Evolutionary conservation across 2,888 invertebrate species (phyloP), one percentile per base, ranked within the genome.

Genomic region (Neoscelio sp.): DNA sequence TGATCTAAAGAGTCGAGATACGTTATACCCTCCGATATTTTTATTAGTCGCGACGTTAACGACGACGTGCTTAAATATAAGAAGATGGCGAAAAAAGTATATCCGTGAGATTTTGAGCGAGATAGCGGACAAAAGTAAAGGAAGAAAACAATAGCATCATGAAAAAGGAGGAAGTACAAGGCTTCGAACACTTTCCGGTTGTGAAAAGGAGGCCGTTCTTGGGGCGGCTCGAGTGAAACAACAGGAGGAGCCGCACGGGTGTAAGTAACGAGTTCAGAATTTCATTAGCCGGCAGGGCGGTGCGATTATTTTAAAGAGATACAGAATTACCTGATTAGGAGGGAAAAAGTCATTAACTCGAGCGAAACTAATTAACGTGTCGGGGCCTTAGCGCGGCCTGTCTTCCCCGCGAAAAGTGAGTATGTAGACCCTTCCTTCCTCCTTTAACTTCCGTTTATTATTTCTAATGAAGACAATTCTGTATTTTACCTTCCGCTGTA

Each of bases 261-360:
- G 88, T 88, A 89, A 89, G 89, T 89, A 90, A 89, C 89, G 89
- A 90, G 89, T 90, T 90, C 88, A 90, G 89, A 90, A 91, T 90
- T 90, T 90, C 90, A 91, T 91, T 90, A 91, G 89, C 87, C 87
- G 84, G 86, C 85, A 73, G 87, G 86, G 89, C 89, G 90, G 89
- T 87, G 87, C 90, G 90, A 91, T 91, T 90, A 90, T 90, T 91
- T 90, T 90, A 90, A 90, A 90, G 90, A 90, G 90, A 90, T 90
- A 90, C 89, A 90, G 87, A 90, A 90, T 90, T 90, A 90, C 90
- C 90, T 90, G 90, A 90, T 90, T 90, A 90, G 89, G 87, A 90
- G 89, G 89, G 89, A 89, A 90, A 90, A 90, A 90, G 90, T 90
- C 90, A 90, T 90, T 90, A 90, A 90, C 90, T 89, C 89, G 87